Conservation (phyloP, 2,113 vertebrate genomes). For the Pachypanchax playfairii region DNA sequence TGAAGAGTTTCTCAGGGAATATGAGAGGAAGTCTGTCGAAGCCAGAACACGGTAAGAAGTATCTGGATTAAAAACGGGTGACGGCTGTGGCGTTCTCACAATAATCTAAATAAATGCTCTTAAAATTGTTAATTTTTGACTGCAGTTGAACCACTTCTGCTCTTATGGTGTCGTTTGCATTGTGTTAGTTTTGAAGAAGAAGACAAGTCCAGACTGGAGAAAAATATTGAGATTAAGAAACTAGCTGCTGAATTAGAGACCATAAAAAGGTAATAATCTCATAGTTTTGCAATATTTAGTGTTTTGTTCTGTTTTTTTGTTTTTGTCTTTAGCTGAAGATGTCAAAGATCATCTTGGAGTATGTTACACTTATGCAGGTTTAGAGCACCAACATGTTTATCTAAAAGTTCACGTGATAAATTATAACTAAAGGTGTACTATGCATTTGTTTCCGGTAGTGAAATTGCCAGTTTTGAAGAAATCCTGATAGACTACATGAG, state of each 20-base stretch:
- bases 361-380: neutral
- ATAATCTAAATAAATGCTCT: neutral
- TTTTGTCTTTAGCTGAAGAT: too few species aligned
- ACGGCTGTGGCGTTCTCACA: neutral
- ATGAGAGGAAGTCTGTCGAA: slow-evolving; percentile 82
- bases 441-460: slow-evolving; percentile 70
- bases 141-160: neutral
- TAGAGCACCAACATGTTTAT: neutral
- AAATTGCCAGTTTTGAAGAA: slow-evolving; percentile 83
- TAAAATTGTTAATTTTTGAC: neutral
- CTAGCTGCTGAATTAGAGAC: slow-evolving; percentile 81
- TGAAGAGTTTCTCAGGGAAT: slow-evolving; percentile 86
- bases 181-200: slow-evolving; percentile 84
- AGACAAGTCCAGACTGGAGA: slow-evolving; percentile 83
- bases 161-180: neutral
- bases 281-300: neutral
- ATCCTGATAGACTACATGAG: slow-evolving; percentile 82
- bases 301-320: too few species aligned
- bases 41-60: slow-evolving; percentile 81
- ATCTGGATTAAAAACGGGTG: too few species aligned
- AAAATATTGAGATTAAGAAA: slow-evolving; percentile 80
- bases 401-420: neutral
- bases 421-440: neutral
- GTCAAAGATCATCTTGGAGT: too few species aligned
- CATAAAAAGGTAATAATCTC: slow-evolving; percentile 80